Percentiles rank a stretch among this genome's conserved stretches.
phyloP scores from a whole-genome alignment of 2,888 invertebrate genomes.

The Epiblema foenella region DNA sequence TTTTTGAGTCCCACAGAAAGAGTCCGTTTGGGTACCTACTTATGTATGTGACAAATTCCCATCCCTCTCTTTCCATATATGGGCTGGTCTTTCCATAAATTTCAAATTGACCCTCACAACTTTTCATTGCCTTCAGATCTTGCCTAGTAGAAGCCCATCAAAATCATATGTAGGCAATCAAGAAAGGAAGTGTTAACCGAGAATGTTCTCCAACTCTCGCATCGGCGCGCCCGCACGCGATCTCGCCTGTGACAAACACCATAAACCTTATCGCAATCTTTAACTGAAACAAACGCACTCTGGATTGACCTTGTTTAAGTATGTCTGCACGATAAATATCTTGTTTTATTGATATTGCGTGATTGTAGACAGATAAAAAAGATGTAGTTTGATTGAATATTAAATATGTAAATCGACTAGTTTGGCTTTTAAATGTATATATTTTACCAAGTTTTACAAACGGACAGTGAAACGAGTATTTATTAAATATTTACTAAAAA shows the following conservation, averaged over 20 bases:
- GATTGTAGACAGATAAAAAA: slow-evolving; percentile 12
- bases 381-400: not conserved
- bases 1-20: no score
- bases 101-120: no score
- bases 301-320: slow-evolving; percentile 7
- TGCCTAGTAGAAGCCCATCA: not conserved
- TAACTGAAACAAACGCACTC: slow-evolving; percentile 31
- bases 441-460: not conserved
- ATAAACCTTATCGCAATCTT: slow-evolving; percentile 34
- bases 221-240: slow-evolving; percentile 15
- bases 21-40: no score
- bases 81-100: no score
- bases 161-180: not conserved
- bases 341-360: slow-evolving; percentile 30
- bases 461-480: no score
- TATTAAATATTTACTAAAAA: no score
- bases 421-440: not conserved
- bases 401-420: not conserved
- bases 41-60: no score
- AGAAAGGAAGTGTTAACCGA: slow-evolving; percentile 13
- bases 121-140: not conserved
- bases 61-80: no score
- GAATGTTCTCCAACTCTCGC: slow-evolving; percentile 5
- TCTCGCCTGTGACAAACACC: slow-evolving; percentile 12
- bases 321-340: slow-evolving; percentile 19